Evolutionary conservation across 1,140 invertebrate species (phyloP), one percentile per base, ranked within the genome.

Genomic region (Drosophila rhopaloa): DNA sequence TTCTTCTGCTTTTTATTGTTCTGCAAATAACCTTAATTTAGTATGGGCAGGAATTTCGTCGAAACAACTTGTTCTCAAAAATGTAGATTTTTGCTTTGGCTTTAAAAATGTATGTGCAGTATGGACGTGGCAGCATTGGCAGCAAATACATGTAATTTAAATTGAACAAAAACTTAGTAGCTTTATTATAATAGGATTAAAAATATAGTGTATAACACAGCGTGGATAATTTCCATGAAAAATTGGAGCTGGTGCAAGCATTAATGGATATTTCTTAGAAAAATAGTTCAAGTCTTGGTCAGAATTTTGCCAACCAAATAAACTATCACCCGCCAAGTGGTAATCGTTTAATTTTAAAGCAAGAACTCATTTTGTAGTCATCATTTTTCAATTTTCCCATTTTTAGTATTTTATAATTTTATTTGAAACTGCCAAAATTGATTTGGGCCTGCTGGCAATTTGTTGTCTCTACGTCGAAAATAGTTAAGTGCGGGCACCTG

Each of bases 91-190:
- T n/a, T 58, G n/a, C 29, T 43, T 65, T 29, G 16, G 16, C 16
- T 16, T 16, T 16, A 16, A 0, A 16, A 16, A 16, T 59, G 43
- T 6, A 32, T 32, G 29, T 32, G 5, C 29, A 7, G 29, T 8
- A 32, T 32, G 29, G 29, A 8, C 29, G 59, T 27, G 53, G 41
- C 70, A 13, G 65, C 9, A 32, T 63, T 27, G 53, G 41, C 70
- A 13, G 65, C 9, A 32, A 37, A 66, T 62, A 72, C 73, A 66
- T 66, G 71, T 76, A 72, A 79, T 84, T 84, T 84, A 81, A 84
- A 76, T 80, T 84, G 66, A 46, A 61, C 32, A 68, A 76, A 84
- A 67, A 79, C 50, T 50, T 2, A n/a, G n/a, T 19, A 3, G 3
- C 7, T 19, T 44, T 9, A 35, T 35, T 27, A 44, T 43, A 40